These are phyloP conservation scores for Auanema sp. DNA, from an alignment of 2,888 invertebrate species.

Conservation along the genomic window DNA sequence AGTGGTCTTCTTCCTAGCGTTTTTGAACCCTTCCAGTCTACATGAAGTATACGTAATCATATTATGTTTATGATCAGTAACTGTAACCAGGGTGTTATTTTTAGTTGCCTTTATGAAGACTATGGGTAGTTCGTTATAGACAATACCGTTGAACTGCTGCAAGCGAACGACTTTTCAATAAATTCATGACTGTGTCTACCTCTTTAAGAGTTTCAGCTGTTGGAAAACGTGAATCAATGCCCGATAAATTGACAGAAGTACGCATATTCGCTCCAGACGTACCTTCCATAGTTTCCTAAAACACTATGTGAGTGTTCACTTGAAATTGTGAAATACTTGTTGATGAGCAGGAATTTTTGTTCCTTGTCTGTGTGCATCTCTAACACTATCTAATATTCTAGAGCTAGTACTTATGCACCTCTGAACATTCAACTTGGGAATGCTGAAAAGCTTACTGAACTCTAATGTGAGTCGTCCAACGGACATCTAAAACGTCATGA, in stretches of 20 bases:
- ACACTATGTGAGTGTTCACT: not conserved
- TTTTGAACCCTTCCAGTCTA: constrained; percentile 90
- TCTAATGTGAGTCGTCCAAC: constrained; percentile 8
- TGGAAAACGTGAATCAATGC: constrained; percentile 53
- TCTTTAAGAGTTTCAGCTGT: constrained; percentile 53
- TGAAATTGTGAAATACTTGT: not conserved
- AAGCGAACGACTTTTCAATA: constrained; percentile 2
- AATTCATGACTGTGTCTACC: not conserved
- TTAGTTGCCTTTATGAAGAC: constrained; percentile 79
- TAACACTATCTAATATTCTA: constrained; percentile 34
- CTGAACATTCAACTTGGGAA: constrained; percentile 16
- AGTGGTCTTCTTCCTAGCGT: constrained; percentile 91
- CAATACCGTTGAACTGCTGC: constrained; percentile 51
- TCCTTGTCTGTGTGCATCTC: constrained; percentile 52
- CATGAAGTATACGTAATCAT: constrained; percentile 59
- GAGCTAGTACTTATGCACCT: constrained; percentile 27
- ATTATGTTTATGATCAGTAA: constrained; percentile 72
- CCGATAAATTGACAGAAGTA: constrained; percentile 45
- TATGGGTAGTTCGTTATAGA: constrained; percentile 75
- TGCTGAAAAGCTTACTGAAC: constrained; percentile 6
- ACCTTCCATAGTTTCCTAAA: constrained; percentile 47
- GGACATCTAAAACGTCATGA: constrained; percentile 15
- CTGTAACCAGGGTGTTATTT: constrained; percentile 84
- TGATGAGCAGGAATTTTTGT: constrained; percentile 16
- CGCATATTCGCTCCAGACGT: constrained; percentile 45